phyloP scores from a whole-genome alignment of 2,797 vertebrate species.

The Malacoraja senta region DNA sequence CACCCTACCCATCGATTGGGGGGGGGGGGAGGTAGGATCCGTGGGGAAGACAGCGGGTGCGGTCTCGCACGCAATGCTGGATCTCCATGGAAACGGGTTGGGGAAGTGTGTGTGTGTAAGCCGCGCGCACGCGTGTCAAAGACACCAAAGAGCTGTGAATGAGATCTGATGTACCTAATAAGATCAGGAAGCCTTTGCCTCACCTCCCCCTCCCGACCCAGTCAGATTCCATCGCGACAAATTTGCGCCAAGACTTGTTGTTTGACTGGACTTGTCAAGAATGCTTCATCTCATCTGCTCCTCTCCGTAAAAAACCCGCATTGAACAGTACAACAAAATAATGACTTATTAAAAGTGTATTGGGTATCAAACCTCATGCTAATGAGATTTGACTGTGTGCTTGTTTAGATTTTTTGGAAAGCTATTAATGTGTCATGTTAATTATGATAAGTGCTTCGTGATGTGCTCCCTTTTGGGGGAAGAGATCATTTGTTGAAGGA shows the following conservation, averaged over 20 bases:
- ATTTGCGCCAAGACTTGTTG: background rate
- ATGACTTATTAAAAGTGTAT: slow-evolving; percentile 6
- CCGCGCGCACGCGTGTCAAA: background rate
- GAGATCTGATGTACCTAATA: background rate
- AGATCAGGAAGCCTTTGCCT: background rate
- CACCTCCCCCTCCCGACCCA: background rate
- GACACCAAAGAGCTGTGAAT: background rate
- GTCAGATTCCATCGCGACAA: too few species aligned
- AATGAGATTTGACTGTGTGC: slow-evolving; percentile 16
- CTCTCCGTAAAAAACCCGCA: background rate
- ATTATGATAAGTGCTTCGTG: slow-evolving; percentile 2
- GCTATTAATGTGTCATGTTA: slow-evolving; percentile 21
- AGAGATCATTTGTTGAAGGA: background rate
- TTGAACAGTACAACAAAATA: background rate
- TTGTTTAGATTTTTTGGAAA: slow-evolving; percentile 22
- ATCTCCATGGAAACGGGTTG: background rate
- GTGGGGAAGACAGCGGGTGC: background rate
- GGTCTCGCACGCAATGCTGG: background rate
- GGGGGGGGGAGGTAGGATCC: too few species aligned
- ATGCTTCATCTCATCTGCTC: background rate
- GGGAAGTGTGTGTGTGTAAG: background rate
- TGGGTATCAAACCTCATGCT: slow-evolving; percentile 18
- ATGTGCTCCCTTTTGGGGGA: background rate
- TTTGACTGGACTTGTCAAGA: background rate
- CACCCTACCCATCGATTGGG: too few species aligned